These are phyloP conservation scores for Diorhabda elongata DNA, from an alignment of 1,140 invertebrate genomes.

Conservation along the genomic window DNA sequence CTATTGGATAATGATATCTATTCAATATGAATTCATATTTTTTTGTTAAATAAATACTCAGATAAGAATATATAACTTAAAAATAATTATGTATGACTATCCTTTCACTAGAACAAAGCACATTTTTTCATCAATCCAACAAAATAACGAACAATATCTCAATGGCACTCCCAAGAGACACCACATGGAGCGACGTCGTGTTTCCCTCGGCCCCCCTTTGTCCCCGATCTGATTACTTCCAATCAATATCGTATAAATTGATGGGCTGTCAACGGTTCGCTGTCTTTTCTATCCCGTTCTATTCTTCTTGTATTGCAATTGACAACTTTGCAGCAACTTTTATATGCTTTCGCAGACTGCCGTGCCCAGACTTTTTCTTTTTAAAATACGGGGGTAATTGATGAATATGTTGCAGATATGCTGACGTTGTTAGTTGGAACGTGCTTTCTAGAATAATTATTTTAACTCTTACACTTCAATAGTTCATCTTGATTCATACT, in stretches of 20 bases:
- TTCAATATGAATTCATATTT: too few species aligned
- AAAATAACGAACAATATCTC: neutral
- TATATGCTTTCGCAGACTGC: neutral
- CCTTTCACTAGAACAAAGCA: too few species aligned
- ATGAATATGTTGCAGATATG: too few species aligned
- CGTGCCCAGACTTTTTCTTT: conserved; percentile 1
- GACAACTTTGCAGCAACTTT: conserved; percentile 7
- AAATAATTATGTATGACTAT: too few species aligned
- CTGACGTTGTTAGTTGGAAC: too few species aligned
- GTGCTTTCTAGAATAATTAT: too few species aligned
- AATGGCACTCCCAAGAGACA: neutral
- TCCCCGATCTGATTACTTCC: conserved; percentile 4
- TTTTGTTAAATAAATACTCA: too few species aligned
- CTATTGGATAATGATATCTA: too few species aligned
- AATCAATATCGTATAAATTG: conserved; percentile 14
- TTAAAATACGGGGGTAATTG: neutral
- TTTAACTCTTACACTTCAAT: too few species aligned
- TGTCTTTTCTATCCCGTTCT: neutral
- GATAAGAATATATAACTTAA: too few species aligned
- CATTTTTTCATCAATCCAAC: too few species aligned
- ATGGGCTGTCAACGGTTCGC: conserved; percentile 3
- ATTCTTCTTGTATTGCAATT: conserved; percentile 10
- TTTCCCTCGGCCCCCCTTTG: neutral
- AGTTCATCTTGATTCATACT: too few species aligned
- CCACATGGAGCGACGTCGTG: neutral